Percentiles rank a stretch among this genome's conserved stretches.
Conservation (phyloP, 1,140 invertebrate genomes). For the Schlechtendalia chinensis region DNA sequence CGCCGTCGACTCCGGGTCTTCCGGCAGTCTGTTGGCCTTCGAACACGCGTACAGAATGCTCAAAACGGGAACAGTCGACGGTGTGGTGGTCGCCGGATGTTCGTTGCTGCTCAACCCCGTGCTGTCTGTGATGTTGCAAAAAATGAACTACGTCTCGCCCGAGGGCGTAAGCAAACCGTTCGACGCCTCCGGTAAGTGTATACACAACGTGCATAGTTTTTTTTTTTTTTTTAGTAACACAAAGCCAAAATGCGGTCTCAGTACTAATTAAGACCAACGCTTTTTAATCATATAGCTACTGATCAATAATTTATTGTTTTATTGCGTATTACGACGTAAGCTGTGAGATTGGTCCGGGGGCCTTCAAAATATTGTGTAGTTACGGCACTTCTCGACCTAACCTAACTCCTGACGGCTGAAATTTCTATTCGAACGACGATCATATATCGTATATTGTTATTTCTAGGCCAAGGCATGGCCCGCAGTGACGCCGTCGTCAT, state of each 20-base stretch:
- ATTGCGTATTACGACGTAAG: too few relatives aligned
- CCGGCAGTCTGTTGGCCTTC: constrained; percentile 80
- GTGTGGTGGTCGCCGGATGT: constrained; percentile 80
- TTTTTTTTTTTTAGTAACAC: too few relatives aligned
- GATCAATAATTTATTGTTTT: too few relatives aligned
- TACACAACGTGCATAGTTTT: too few relatives aligned
- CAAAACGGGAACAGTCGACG: constrained; percentile 73
- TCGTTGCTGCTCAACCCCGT: constrained; percentile 82
- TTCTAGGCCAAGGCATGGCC: constrained; percentile 62
- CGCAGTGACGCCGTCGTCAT: constrained; percentile 63
- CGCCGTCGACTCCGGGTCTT: constrained; percentile 84
- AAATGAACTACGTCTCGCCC: constrained; percentile 73
- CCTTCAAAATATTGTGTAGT: too few relatives aligned
- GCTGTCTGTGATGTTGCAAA: constrained; percentile 75
- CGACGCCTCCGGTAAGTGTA: constrained; percentile 67
- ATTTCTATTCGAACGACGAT: background rate
- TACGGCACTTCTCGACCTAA: too few relatives aligned
- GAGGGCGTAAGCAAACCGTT: constrained; percentile 89
- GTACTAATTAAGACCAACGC: too few relatives aligned
- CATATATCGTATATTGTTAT: too few relatives aligned
- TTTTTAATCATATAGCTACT: too few relatives aligned
- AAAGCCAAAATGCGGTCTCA: too few relatives aligned
- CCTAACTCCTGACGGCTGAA: too few relatives aligned
- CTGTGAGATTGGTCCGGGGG: too few relatives aligned
- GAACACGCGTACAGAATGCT: constrained; percentile 79